Evolutionary conservation across 2,888 invertebrate genomes (phyloP).

Genomic region (Balanococcus diminutus): DNA sequence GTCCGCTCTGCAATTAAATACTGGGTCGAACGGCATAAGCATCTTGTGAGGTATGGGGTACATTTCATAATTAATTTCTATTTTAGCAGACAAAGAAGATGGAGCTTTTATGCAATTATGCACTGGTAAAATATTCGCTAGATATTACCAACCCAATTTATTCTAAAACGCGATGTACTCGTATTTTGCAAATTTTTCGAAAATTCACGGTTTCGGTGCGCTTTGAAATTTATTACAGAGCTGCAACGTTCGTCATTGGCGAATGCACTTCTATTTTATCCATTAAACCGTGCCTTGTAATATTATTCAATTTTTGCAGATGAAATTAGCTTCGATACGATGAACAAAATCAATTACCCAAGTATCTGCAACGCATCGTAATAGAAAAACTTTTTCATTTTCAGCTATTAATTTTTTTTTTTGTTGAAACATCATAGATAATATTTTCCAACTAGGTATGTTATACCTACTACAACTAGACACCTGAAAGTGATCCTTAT

Average conservation of each 20-base stretch:
- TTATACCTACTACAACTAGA: no score
- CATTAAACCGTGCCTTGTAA: neutral
- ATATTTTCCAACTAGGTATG: no score
- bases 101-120: neutral
- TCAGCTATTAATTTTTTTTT: no score
- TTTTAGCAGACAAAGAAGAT: neutral
- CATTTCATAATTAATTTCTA: neutral
- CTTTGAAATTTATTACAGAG: neutral
- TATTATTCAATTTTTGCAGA: neutral
- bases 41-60: conserved; percentile 76
- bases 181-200: neutral
- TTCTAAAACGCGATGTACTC: neutral
- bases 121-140: neutral
- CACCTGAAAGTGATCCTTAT: no score
- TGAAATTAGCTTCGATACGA: neutral
- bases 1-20: conserved; percentile 87
- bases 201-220: neutral
- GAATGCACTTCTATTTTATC: neutral
- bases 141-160: neutral
- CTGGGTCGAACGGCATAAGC: conserved; percentile 88
- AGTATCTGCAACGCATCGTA: no score
- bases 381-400: no score
- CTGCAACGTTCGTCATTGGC: neutral
- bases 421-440: no score
- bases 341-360: neutral